These are phyloP conservation scores for Biston betularia DNA, from an alignment of 2,888 invertebrate genomes.

Conservation along the genomic window DNA sequence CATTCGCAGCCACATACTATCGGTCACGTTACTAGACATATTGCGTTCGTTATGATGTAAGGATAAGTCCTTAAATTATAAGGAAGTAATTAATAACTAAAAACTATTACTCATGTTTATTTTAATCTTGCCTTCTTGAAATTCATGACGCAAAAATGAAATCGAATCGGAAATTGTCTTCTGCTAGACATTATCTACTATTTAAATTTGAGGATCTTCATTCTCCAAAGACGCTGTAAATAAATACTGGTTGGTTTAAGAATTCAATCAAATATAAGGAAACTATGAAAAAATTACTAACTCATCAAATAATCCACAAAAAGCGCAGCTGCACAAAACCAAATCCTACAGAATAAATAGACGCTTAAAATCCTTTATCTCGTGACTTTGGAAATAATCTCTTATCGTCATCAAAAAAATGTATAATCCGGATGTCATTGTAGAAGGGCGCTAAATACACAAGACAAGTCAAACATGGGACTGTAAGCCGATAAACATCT, in stretches of 20 bases:
- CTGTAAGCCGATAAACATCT: conserved; percentile 11
- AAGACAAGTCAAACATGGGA: conserved; percentile 29
- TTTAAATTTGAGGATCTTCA: too few species aligned
- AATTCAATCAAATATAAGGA: too few species aligned
- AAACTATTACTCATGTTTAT: too few species aligned
- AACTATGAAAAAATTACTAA: too few species aligned
- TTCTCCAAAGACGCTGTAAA: too few species aligned
- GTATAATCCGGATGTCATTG: conserved; percentile 30
- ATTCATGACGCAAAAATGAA: too few species aligned
- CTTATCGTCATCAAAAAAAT: conserved; percentile 26
- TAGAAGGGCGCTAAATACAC: conserved; percentile 29
- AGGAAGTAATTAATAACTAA: too few species aligned
- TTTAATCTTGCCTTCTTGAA: too few species aligned
- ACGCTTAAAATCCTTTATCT: conserved; percentile 1
- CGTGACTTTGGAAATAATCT: conserved; percentile 15
- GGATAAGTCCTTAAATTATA: background rate
- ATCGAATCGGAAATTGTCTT: too few species aligned
- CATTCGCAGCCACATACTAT: background rate
- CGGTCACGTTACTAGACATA: background rate
- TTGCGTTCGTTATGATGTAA: background rate
- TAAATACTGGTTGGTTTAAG: too few species aligned
- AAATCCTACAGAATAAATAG: conserved; percentile 1
- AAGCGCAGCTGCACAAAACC: background rate
- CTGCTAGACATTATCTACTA: too few species aligned
- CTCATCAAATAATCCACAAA: too few species aligned